These are phyloP conservation scores for Myotis daubentonii DNA, from an alignment of 2,797 vertebrate genomes.

Conservation along the genomic window DNA sequence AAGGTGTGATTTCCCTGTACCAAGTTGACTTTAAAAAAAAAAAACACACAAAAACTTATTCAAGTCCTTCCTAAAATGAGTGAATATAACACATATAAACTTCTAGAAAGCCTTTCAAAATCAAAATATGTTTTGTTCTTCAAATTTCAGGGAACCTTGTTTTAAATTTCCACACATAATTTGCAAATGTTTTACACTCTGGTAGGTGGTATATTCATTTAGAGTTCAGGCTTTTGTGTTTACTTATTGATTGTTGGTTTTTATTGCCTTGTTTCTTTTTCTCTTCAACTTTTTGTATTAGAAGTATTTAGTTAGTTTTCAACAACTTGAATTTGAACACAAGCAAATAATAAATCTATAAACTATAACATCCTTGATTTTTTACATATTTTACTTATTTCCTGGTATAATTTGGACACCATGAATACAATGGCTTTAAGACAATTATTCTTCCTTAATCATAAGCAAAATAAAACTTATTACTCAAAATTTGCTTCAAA, in stretches of 20 bases:
- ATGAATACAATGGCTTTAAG: not conserved
- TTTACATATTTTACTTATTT: not conserved
- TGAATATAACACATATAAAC: conserved; percentile 13
- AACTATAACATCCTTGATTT: not conserved
- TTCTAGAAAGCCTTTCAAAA: conserved; percentile 9
- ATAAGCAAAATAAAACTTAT: not conserved
- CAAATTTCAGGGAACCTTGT: not conserved
- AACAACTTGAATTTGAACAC: not conserved
- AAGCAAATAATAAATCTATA: not conserved
- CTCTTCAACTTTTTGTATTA: not conserved
- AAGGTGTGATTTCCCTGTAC: conserved; percentile 29
- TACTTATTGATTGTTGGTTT: conserved; percentile 5
- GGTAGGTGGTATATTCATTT: not conserved
- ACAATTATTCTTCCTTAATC: not conserved
- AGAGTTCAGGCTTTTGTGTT: not conserved
- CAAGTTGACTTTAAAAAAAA: not conserved
- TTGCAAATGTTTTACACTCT: conserved; percentile 10
- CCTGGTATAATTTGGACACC: not conserved
- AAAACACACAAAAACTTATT: not conserved
- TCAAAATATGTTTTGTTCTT: conserved; percentile 11
- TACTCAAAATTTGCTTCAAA: not conserved
- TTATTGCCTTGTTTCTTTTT: not conserved
- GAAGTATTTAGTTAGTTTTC: conserved; percentile 29
- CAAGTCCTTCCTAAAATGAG: conserved; percentile 48
- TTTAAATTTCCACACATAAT: conserved; percentile 48